phyloP scores from a whole-genome alignment of 2,797 vertebrate species.

The Myotis findleyi region DNA sequence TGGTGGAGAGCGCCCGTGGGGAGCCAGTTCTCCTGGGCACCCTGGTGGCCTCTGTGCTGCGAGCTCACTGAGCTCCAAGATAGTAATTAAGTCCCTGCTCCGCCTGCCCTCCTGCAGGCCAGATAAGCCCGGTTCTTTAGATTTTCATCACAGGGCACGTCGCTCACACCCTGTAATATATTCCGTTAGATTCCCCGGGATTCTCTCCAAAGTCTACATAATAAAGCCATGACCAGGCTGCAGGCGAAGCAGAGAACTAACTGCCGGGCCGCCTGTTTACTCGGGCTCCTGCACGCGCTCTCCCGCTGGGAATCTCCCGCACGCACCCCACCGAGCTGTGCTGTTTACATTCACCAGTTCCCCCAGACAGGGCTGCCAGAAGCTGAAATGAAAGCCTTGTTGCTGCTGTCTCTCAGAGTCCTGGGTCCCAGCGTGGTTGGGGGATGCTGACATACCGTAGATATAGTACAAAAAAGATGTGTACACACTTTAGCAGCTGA shows the following conservation, averaged over 20 bases:
- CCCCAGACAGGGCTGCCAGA: too few species aligned
- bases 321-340: too few species aligned
- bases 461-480: too few species aligned
- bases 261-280: not conserved
- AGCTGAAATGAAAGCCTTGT: too few species aligned
- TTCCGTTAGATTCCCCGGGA: slow-evolving; percentile 57
- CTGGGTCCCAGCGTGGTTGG: too few species aligned
- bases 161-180: slow-evolving; percentile 63
- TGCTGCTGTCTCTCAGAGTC: too few species aligned
- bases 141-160: slow-evolving; percentile 47
- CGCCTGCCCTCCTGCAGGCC: slow-evolving; percentile 40
- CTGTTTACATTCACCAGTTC: too few species aligned
- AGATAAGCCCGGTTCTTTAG: slow-evolving; percentile 48
- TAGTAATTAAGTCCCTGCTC: slow-evolving; percentile 73
- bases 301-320: too few species aligned
- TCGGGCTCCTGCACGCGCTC: too few species aligned
- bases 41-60: slow-evolving; percentile 1
- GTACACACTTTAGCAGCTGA: too few species aligned
- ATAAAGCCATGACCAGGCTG: slow-evolving; percentile 31
- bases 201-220: slow-evolving; percentile 63
- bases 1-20: slow-evolving; percentile 58
- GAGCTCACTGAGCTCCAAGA: slow-evolving; percentile 57
- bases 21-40: slow-evolving; percentile 47
- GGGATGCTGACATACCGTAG: too few species aligned
- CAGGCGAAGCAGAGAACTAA: not conserved